These are phyloP conservation scores for Pogonocichla stellata DNA, from an alignment of 2,113 vertebrate genomes.

Conservation along the genomic window DNA sequence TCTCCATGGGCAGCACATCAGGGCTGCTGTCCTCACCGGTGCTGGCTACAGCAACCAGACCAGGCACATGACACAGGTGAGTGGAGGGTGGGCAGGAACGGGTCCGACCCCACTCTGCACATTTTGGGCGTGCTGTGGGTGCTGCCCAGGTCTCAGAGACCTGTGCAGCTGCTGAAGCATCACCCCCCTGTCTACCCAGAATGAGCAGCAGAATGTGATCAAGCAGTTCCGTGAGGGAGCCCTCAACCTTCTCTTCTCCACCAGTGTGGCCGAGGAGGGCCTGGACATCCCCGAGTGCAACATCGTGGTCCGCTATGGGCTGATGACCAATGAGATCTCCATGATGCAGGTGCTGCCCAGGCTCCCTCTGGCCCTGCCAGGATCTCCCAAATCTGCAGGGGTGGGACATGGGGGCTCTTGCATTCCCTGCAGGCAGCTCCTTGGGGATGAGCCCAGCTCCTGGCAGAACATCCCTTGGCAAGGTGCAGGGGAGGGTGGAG, in stretches of 20 bases:
- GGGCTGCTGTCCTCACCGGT: conserved; percentile 76
- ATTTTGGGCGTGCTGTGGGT: fast-evolving
- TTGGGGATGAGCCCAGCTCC: background rate
- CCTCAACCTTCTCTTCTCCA: conserved; percentile 90
- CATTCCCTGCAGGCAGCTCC: background rate
- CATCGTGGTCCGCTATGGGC: conserved; percentile 89
- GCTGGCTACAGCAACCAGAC: conserved; percentile 76
- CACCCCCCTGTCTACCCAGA: conserved; percentile 20
- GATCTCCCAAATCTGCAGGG: fast-evolving
- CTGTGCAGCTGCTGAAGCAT: fast-evolving
- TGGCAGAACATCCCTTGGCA: background rate
- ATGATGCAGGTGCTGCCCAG: conserved; percentile 79
- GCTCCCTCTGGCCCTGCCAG: background rate
- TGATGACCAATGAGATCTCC: conserved; percentile 93
- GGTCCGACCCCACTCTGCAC: fast-evolving
- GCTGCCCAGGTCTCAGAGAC: background rate
- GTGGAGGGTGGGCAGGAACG: background rate
- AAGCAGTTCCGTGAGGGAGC: conserved; percentile 73
- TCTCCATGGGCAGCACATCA: conserved; percentile 67
- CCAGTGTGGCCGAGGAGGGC: conserved; percentile 91
- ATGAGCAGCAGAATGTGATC: conserved; percentile 80
- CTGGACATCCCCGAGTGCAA: conserved; percentile 90
- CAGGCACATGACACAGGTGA: conserved; percentile 89
- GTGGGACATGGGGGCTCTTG: background rate
- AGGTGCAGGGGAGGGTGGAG: fast-evolving